Base-by-base conservation (phyloP, 1,140 invertebrate species). In the Zaprionus ghesquierei region DNA sequence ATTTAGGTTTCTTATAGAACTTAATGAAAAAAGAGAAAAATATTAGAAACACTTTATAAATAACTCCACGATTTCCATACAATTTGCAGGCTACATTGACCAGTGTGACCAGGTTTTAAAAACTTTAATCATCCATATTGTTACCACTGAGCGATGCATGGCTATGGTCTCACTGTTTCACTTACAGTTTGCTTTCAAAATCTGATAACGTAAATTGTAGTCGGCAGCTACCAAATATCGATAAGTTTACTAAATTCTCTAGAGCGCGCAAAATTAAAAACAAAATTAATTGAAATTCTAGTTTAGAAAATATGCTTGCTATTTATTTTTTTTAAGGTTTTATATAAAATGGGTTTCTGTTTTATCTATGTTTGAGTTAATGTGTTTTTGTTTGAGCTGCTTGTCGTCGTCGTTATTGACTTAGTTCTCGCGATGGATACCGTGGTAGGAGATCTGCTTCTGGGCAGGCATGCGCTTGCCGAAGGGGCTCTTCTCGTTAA, bases 401-500 rank as follows among this genome's bases (percentile, higher is more conserved):
- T 10, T 10, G 15, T 50, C 12, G 10, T 44, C 23, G 15, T 46
- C 20, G 59, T 38, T 35, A 5, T 23, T 54, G 53, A 58, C 46
- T 63, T 86, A 81, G 77, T 77, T 56, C 13, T 62, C 69, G 27
- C 31, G 71, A 13, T 76, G 82, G n/a, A 59, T 8, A 22, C 84
- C 79, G 25, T 87, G 82, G 33, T 87, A 87, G 65, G 46, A 33
- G 72, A 55, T 51, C 84, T 91, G 90, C 44, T 89, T 87, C 25
- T 89, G 72, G 53, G 90, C 90, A 6, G 82, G 66, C 1, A 64
- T 33, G n/a, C 90, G 80, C 75, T 91, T 72, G 46, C 91, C 91
- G 63, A 91, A 92, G 49, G 91, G 91, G 15, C 77, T 85, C 66
- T 77, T 79, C 41, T 77, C 33, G 41, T 91, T 90, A 15, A 91